A percentile compares a stretch with the other conserved stretches of the same genome.
These are phyloP conservation scores for Anoplolepis gracilipes DNA, from an alignment of 1,140 invertebrate species.

Conservation along the genomic window DNA sequence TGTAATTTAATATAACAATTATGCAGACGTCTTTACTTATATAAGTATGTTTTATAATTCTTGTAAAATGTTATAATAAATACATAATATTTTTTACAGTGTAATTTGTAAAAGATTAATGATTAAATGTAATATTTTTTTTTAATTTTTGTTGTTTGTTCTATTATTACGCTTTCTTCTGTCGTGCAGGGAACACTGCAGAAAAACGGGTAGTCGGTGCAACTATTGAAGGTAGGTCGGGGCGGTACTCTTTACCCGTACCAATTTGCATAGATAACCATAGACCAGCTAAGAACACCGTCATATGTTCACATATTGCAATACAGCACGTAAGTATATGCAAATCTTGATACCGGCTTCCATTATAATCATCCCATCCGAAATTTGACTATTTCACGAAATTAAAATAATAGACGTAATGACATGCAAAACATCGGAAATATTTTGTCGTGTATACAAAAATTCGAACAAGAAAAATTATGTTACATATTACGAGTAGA, in stretches of 20 bases:
- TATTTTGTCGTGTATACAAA: background rate
- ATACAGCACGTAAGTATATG: conserved; percentile 69
- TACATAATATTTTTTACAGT: background rate
- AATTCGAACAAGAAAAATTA: background rate
- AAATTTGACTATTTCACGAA: background rate
- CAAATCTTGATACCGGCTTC: conserved; percentile 60
- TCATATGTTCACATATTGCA: conserved; percentile 67
- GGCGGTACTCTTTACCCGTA: conserved; percentile 60
- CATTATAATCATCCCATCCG: conserved; percentile 17
- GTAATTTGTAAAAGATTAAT: background rate
- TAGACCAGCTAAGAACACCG: conserved; percentile 54
- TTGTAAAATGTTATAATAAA: conserved; percentile 8
- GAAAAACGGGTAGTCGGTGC: conserved; percentile 17
- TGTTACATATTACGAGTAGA: background rate
- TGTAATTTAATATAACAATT: background rate
- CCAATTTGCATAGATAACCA: conserved; percentile 76
- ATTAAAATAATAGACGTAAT: background rate
- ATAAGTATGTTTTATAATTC: background rate
- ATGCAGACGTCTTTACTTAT: background rate
- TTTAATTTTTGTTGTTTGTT: background rate
- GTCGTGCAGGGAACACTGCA: background rate
- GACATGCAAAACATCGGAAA: background rate
- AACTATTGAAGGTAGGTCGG: conserved; percentile 2
- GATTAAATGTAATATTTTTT: background rate
- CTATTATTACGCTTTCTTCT: conserved; percentile 20